phyloP scores from a whole-genome alignment of 2,797 vertebrate species.

The Acanthurus tractus region DNA sequence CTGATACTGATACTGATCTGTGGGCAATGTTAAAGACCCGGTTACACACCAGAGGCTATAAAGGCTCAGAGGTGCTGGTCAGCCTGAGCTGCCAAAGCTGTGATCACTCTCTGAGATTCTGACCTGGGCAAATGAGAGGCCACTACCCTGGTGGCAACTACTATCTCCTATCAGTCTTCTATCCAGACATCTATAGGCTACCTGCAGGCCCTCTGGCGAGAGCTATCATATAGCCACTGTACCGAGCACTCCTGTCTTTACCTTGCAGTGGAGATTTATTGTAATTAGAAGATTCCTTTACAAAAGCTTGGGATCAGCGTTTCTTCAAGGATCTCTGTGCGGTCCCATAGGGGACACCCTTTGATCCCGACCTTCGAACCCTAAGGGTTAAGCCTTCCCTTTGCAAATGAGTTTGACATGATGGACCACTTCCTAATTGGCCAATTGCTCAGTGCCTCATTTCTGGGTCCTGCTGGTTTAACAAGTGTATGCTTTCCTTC shows the following conservation, averaged over 20 bases:
- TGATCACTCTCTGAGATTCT: constrained; percentile 82
- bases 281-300: constrained; percentile 88
- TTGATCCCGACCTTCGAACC: constrained; percentile 86
- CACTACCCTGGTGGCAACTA: constrained; percentile 75
- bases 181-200: constrained; percentile 78
- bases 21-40: constrained; percentile 87
- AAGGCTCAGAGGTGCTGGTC: constrained; percentile 79
- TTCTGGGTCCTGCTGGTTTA: constrained; percentile 74
- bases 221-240: constrained; percentile 86
- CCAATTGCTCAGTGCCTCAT: constrained; percentile 74
- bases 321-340: constrained; percentile 79
- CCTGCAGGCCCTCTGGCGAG: constrained; percentile 72
- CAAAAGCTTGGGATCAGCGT: constrained; percentile 86
- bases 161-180: constrained; percentile 79
- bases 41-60: constrained; percentile 82
- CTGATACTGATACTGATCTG: constrained; percentile 88
- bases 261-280: constrained; percentile 86
- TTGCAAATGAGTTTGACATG: constrained; percentile 87
- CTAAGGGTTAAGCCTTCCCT: constrained; percentile 85
- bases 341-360: constrained; percentile 85
- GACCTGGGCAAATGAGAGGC: constrained; percentile 84
- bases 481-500: constrained; percentile 73
- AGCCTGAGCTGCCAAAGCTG: constrained; percentile 75
- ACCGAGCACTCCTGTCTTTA: constrained; percentile 79
- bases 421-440: constrained; percentile 86